These are phyloP conservation scores for Taenioides sp. DNA, from an alignment of 2,797 vertebrate species.

Conservation along the genomic window DNA sequence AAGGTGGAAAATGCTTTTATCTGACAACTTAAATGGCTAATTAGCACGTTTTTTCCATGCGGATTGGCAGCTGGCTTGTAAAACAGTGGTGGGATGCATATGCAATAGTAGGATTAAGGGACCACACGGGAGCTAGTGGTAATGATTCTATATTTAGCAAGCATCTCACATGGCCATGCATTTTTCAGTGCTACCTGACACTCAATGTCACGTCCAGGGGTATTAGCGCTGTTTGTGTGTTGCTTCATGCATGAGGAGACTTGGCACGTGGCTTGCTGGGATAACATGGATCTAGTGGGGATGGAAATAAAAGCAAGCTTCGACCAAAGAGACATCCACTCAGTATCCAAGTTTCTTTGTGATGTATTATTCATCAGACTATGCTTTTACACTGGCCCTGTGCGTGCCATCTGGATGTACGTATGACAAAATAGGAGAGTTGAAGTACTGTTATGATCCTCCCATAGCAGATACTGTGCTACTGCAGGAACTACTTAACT, in stretches of 20 bases:
- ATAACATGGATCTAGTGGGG: constrained; percentile 18
- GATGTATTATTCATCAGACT: constrained; percentile 72
- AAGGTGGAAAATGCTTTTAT: constrained; percentile 67
- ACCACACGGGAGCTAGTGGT: constrained; percentile 57
- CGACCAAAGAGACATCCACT: constrained; percentile 59
- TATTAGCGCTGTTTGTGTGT: constrained; percentile 46
- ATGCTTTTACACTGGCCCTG: constrained; percentile 37
- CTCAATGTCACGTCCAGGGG: constrained; percentile 56
- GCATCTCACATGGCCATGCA: constrained; percentile 76
- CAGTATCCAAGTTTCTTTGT: constrained; percentile 63
- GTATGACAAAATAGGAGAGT: not conserved
- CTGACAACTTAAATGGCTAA: constrained; percentile 50
- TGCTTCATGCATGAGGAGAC: constrained; percentile 14
- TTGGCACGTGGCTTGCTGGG: constrained; percentile 18
- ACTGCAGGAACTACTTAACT: too few species aligned
- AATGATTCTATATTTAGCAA: constrained; percentile 76
- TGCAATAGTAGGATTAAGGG: constrained; percentile 65
- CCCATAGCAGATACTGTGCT: not conserved
- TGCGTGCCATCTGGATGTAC: not conserved
- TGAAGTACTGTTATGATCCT: not conserved
- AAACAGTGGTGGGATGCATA: constrained; percentile 50
- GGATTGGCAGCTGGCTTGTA: constrained; percentile 33
- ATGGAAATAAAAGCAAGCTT: constrained; percentile 31
- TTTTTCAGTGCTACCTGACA: constrained; percentile 80
- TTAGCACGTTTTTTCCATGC: constrained; percentile 41